Evolutionary conservation across 1,140 invertebrate species (phyloP), one percentile per base, ranked within the genome.

Genomic region (Cherax destructor): DNA sequence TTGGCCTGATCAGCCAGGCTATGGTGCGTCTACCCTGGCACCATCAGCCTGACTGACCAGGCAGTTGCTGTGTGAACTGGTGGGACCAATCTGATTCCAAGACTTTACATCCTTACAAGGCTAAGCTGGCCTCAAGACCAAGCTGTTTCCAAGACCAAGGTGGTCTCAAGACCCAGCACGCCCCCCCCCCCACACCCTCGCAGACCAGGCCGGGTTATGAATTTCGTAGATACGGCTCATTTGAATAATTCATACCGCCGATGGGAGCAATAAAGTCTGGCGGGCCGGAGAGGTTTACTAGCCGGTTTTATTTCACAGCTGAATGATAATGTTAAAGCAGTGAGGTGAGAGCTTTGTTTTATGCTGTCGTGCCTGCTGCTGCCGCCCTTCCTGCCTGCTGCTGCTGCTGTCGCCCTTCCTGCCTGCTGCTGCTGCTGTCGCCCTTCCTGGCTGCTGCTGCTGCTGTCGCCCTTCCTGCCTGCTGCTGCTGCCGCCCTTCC

Each of bases 211-310:
- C 47, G 47, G 77, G 9, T 79, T 79, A 79, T 79, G 47, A 50
- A 79, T 79, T 79, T 79, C 47, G 41, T 79, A 50, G 77, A 18
- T 79, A 79, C 77, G 52, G 41, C 77, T 79, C 77, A 79, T 79
- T 79, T 79, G 52, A 79, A 79, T 79, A 79, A 79, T 79, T 79
- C 77, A 79, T 79, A 79, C 52, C 41, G 77, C 77, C 77, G 21
- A 79, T 79, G 77, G 77, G 47, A 79, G 41, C 77, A 79, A 79
- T 79, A 79, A 79, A 79, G 47, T 79, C 77, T 9, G n/a, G n/a
- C 11, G 47, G 5, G 47, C 9, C 77, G 77, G 77, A 13, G 77
- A 79, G 52, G 49, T 79, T 79, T 79, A 79, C 21, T 79, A 16
- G 47, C 47, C 10, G 18, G 77, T 79, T 79, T 79, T 47, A 79